phyloP scores from a whole-genome alignment of 2,797 vertebrate species.

The Cirrhinus mrigala region DNA sequence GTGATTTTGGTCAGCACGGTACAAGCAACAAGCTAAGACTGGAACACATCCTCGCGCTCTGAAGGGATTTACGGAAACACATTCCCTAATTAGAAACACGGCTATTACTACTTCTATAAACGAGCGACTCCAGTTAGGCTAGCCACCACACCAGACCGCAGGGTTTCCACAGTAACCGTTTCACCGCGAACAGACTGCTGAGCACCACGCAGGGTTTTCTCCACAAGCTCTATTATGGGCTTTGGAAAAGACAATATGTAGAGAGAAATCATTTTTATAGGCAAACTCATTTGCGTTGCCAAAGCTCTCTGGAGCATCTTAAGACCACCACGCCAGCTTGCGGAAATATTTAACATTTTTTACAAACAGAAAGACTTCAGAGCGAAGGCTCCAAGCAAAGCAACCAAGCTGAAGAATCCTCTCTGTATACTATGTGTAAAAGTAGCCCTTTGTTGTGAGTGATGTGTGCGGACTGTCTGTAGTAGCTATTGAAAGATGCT shows the following conservation, averaged over 20 bases:
- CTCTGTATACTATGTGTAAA: conserved; percentile 55
- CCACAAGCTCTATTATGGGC: conserved; percentile 47
- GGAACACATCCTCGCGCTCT: conserved; percentile 64
- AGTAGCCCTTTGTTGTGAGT: conserved; percentile 51
- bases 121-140: conserved; percentile 64
- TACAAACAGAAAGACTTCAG: conserved; percentile 28
- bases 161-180: conserved; percentile 65
- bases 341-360: conserved; percentile 27
- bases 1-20: conserved; percentile 69
- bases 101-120: conserved; percentile 76
- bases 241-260: conserved; percentile 55
- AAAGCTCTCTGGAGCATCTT: conserved; percentile 27
- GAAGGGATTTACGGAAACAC: conserved; percentile 76
- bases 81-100: conserved; percentile 77
- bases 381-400: conserved; percentile 40
- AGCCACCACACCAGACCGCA: conserved; percentile 51
- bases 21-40: conserved; percentile 52
- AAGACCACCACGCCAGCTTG: conserved; percentile 36
- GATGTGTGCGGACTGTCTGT: conserved; percentile 65
- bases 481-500: conserved; percentile 67
- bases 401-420: conserved; percentile 57
- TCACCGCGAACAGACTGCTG: conserved; percentile 53
- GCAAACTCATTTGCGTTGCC: conserved; percentile 9
- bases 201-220: conserved; percentile 48
- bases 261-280: conserved; percentile 45